A percentile compares a stretch with the other conserved stretches of the same genome.
phyloP scores from a whole-genome alignment of 1,140 invertebrate species.

The Polypedilum pembai region DNA sequence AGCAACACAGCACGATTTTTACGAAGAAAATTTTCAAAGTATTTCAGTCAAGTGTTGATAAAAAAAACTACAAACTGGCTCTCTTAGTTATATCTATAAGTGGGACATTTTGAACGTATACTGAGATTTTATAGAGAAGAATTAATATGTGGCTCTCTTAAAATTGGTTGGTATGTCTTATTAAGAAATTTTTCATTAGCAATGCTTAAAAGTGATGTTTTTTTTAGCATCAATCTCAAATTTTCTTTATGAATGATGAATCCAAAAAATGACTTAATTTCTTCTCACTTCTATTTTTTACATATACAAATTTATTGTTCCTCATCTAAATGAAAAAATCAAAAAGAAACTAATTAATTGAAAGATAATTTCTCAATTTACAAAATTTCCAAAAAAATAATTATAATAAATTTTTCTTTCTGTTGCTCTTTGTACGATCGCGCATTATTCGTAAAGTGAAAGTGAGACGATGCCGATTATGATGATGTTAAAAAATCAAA shows the following conservation, averaged over 20 bases:
- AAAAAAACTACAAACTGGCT: not conserved
- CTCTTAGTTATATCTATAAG: not conserved
- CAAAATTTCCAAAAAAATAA: not conserved
- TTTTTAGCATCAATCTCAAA: too few relatives aligned
- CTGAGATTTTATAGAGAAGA: too few relatives aligned
- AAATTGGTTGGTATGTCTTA: too few relatives aligned
- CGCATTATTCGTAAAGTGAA: slow-evolving; percentile 11
- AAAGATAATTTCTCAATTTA: slow-evolving; percentile 14
- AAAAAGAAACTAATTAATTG: slow-evolving; percentile 19
- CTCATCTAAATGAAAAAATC: not conserved
- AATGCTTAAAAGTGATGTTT: too few relatives aligned
- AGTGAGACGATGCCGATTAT: slow-evolving; percentile 16
- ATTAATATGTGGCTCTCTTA: too few relatives aligned
- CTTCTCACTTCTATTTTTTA: too few relatives aligned
- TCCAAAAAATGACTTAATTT: too few relatives aligned
- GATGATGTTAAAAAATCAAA: not conserved
- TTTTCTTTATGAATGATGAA: too few relatives aligned
- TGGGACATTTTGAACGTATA: not conserved
- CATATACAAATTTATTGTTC: too few relatives aligned
- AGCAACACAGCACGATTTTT: not conserved
- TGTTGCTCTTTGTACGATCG: slow-evolving; percentile 9
- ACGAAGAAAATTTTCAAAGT: not conserved
- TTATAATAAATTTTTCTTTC: not conserved
- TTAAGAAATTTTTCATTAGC: too few relatives aligned
- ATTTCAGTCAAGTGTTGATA: slow-evolving; percentile 17